Evolutionary conservation across 2,888 invertebrate species (phyloP), one percentile per base, ranked within the genome.

Genomic region (Galeopsomyia nigrocyanea): DNA sequence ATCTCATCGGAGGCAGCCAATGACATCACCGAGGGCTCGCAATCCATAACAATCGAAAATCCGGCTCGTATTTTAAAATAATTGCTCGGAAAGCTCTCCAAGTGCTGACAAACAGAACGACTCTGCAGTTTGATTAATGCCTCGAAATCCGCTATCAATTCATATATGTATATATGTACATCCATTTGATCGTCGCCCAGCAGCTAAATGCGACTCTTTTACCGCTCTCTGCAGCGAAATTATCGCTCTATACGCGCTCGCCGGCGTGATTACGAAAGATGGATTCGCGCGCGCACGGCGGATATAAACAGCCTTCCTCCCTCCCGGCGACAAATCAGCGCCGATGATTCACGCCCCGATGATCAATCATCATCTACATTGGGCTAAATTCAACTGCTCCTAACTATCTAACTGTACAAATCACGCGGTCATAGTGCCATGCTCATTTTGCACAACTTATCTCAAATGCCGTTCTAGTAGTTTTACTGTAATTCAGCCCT

Each of bases 291-390:
- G 19, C 31, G 61, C 53, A 16, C 22, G 51, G 46, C 46, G 51
- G 64, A 21, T 39, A 63, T 64, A 64, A 64, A 70, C 64, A 63
- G 56, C 58, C 14, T 51, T 70, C 26, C 50, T 39, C 62, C 39
- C 9, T 10, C 47, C 19, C 68, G 17, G 19, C 67, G 70, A 70
- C 67, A 70, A 70, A 67, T 74, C 67, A 70, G 26, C 21, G 39
- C 21, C 66, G 58, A 66, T 74, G 62, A 70, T 70, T 70, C 67
- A 69, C 61, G 62, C 46, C 39, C 14, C 31, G 50, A 13, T 62
- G 69, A 74, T 74, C 73, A 70, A 74, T 74, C 73, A 74, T 74
- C 66, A 56, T 62, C 63, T 39, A 50, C 64, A 58, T 70, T 70
- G 64, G 64, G 70, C 56, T 13, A 13, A 39, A 39, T 39, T 39